Base-by-base conservation (phyloP, 1,140 invertebrate genomes). In the Atta cephalotes region DNA sequence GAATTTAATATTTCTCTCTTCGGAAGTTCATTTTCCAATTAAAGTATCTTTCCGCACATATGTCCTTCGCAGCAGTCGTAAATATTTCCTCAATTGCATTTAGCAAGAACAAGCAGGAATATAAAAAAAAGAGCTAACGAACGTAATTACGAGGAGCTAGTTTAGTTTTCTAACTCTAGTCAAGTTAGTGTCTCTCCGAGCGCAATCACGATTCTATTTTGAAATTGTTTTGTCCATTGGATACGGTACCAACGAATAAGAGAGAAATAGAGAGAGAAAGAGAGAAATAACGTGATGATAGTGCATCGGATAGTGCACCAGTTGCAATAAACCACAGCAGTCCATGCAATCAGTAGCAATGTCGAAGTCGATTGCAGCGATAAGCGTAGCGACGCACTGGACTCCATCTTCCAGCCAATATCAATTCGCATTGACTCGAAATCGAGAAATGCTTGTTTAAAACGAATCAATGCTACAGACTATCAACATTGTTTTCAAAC, bases 131-230 rank as follows among this genome's bases (percentile, higher is more conserved):
- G 21, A 0, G 31, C 35, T 49, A 4, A 21, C 28, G 16, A 45
- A 80, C 18, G 31, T 16, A 25, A 81, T 81, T 70, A 70, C 78
- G 12, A 56, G 49, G 31, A 39, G 3, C 58, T 77, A 62, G 39
- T 7, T 56, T 31, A 25, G 49, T 58, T 81, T 81, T 81, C 51
- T 35, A 68, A n/a, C 49, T 35, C 21, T 56, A 56, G 49, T 39
- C 65, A 56, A 81, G 65, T 70, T 16, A 18, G 12, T 7, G n/a
- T 9, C 14, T 60, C 35, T 16, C 21, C 39, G 21, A 62, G 45
- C 68, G 68, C 80, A 82, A 82, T 82, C 80, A 60, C 56, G 12
- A 9, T 82, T 12, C 45, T 74, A 74, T 74, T 82, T 82, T 56
- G 35, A 82, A 18, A 31, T 49, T 74, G 80, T 82, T 74, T 72